phyloP scores from a whole-genome alignment of 2,113 vertebrate genomes.

The Rhinogobius similis region DNA sequence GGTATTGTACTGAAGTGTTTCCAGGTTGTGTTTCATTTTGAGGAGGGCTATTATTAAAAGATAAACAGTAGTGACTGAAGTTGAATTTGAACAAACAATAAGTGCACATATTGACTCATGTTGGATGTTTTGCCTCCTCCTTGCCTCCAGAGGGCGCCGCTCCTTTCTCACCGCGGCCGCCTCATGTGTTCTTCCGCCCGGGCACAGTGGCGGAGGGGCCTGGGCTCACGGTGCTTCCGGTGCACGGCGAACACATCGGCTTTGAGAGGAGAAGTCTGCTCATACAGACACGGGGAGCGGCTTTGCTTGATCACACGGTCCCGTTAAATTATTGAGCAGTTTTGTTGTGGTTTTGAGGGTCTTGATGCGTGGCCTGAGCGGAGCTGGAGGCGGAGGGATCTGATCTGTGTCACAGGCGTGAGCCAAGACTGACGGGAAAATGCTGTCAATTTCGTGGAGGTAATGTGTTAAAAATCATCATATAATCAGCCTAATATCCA shows the following conservation, averaged over 20 bases:
- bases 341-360: neutral
- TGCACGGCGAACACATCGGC: slow-evolving; percentile 58
- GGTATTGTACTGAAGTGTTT: too few species aligned
- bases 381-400: slow-evolving; percentile 10
- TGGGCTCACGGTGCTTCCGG: slow-evolving; percentile 34
- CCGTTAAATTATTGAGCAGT: neutral
- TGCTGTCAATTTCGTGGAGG: slow-evolving; percentile 73
- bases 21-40: too few species aligned
- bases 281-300: slow-evolving; percentile 11
- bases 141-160: slow-evolving; percentile 15
- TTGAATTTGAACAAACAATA: too few species aligned
- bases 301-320: neutral
- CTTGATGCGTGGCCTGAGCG: slow-evolving; percentile 55
- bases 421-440: slow-evolving; percentile 59
- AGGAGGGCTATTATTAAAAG: too few species aligned
- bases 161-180: neutral
- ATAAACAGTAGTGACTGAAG: too few species aligned
- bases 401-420: slow-evolving; percentile 59
- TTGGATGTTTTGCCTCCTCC: slow-evolving; percentile 41
- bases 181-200: slow-evolving; percentile 14
- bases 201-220: slow-evolving; percentile 14
- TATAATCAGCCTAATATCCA: neutral
- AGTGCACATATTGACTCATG: too few species aligned
- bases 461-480: slow-evolving; percentile 44
- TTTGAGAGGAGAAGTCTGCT: slow-evolving; percentile 49